Conservation (phyloP, 2,888 invertebrate species). For the Hypsopygia costalis region DNA sequence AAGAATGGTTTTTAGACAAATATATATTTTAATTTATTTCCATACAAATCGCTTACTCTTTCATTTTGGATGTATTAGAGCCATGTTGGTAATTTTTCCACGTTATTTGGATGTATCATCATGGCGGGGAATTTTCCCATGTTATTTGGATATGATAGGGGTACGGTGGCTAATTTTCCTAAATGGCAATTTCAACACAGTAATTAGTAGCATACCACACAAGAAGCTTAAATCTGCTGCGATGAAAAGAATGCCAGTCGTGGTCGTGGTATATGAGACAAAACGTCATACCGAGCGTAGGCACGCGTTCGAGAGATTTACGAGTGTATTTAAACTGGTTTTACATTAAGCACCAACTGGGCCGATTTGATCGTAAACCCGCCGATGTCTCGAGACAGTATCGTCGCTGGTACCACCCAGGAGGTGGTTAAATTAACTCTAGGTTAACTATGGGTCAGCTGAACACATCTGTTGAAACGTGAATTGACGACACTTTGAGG, state of each 20-base stretch:
- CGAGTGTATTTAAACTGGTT: slow-evolving; percentile 77
- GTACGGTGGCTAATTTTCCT: too few relatives aligned
- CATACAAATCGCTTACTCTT: too few relatives aligned
- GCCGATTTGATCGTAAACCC: slow-evolving; percentile 74
- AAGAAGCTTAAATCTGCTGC: slow-evolving; percentile 6
- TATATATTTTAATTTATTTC: too few relatives aligned
- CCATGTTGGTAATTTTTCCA: too few relatives aligned
- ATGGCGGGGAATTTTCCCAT: too few relatives aligned
- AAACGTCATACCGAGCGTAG: slow-evolving; percentile 52
- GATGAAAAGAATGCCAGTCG: slow-evolving; percentile 24
- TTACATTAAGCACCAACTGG: slow-evolving; percentile 70
- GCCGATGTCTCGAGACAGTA: slow-evolving; percentile 69
- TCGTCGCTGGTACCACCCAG: slow-evolving; percentile 67
- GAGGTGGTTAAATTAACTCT: slow-evolving; percentile 59
- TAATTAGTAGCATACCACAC: slow-evolving; percentile 6
- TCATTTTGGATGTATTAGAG: too few relatives aligned
- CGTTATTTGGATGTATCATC: too few relatives aligned
- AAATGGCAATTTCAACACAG: too few relatives aligned
- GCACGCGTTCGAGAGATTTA: slow-evolving; percentile 70
- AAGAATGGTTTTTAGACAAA: too few relatives aligned
- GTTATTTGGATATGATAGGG: too few relatives aligned
- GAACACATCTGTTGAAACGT: slow-evolving; percentile 26
- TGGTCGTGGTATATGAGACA: slow-evolving; percentile 42
- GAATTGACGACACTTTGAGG: slow-evolving; percentile 24
- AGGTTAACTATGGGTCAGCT: slow-evolving; percentile 60